A percentile compares a stretch with the other conserved stretches of the same genome.
These are phyloP conservation scores for Clarias gariepinus DNA, from an alignment of 2,113 vertebrate species.

Conservation along the genomic window DNA sequence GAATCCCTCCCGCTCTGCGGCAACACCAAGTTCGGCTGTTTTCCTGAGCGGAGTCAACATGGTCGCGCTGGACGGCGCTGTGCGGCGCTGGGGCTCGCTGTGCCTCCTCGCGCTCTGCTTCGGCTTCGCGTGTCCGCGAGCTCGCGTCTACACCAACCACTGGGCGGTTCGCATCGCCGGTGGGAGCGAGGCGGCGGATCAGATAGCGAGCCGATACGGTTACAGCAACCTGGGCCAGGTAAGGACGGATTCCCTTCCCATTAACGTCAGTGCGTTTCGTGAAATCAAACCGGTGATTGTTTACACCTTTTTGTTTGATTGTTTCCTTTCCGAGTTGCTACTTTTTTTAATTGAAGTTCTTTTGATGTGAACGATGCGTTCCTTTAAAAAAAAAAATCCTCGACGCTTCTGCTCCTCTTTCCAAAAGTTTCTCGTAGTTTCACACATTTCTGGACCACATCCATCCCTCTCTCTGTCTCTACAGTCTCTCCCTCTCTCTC, in stretches of 20 bases:
- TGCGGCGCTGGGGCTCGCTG: slow-evolving; percentile 73
- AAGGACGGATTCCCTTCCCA: slow-evolving; percentile 53
- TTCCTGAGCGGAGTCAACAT: slow-evolving; percentile 76
- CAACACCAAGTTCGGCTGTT: slow-evolving; percentile 75
- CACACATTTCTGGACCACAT: not conserved
- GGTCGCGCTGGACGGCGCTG: slow-evolving; percentile 78
- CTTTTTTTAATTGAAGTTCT: slow-evolving; percentile 45
- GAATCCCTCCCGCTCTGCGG: slow-evolving; percentile 62
- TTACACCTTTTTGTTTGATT: not conserved
- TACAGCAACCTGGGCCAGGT: slow-evolving; percentile 98
- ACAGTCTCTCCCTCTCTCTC: no score
- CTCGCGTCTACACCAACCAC: slow-evolving; percentile 97
- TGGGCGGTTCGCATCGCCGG: slow-evolving; percentile 94
- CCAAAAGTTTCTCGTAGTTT: slow-evolving; percentile 39
- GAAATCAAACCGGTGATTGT: not conserved
- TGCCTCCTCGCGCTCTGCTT: slow-evolving; percentile 83
- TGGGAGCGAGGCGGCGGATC: slow-evolving; percentile 83
- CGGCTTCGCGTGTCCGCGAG: slow-evolving; percentile 82
- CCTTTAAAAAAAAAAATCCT: not conserved
- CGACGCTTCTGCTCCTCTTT: no score
- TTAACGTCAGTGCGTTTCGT: no score
- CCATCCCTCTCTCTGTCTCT: not conserved
- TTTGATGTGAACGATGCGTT: slow-evolving; percentile 40
- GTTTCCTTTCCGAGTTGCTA: not conserved
- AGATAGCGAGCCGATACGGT: slow-evolving; percentile 93